Conservation (phyloP, 1,140 invertebrate species). For the Dysdera silvatica region DNA sequence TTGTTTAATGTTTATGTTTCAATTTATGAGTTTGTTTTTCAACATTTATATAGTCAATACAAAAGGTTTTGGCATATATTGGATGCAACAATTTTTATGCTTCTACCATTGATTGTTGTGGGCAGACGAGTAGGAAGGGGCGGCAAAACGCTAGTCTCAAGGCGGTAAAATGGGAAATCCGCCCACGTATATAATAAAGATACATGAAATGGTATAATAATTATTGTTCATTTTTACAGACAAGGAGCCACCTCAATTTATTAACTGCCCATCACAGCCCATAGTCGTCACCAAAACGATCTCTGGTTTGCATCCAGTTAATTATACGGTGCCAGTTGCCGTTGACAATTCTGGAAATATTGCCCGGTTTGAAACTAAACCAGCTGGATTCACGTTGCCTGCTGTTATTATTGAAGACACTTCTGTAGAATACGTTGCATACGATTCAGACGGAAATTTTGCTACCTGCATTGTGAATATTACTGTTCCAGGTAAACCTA, state of each 20-base stretch:
- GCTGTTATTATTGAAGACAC: slow-evolving; percentile 81
- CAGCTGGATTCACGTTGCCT: slow-evolving; percentile 80
- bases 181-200: too few relatives aligned
- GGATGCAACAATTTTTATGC: too few relatives aligned
- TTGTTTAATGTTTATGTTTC: too few relatives aligned
- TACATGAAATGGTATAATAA: too few relatives aligned
- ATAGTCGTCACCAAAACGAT: slow-evolving; percentile 78
- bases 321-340: slow-evolving; percentile 85
- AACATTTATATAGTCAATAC: too few relatives aligned
- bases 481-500: slow-evolving; percentile 63
- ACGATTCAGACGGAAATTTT: slow-evolving; percentile 93
- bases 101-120: too few relatives aligned
- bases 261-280: slow-evolving; percentile 87
- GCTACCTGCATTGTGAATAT: slow-evolving; percentile 95
- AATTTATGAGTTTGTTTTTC: too few relatives aligned
- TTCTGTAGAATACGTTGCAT: slow-evolving; percentile 89
- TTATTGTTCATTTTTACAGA: slow-evolving; percentile 51
- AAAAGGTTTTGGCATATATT: too few relatives aligned
- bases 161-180: too few relatives aligned
- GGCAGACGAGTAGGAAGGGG: too few relatives aligned
- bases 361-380: slow-evolving; percentile 80
- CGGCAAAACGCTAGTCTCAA: too few relatives aligned
- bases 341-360: slow-evolving; percentile 90
- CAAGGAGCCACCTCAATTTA: slow-evolving; percentile 90
- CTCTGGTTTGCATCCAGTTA: slow-evolving; percentile 75